Evolutionary conservation across 1,140 invertebrate species (phyloP).

Genomic region (Reticulitermes speratus): DNA sequence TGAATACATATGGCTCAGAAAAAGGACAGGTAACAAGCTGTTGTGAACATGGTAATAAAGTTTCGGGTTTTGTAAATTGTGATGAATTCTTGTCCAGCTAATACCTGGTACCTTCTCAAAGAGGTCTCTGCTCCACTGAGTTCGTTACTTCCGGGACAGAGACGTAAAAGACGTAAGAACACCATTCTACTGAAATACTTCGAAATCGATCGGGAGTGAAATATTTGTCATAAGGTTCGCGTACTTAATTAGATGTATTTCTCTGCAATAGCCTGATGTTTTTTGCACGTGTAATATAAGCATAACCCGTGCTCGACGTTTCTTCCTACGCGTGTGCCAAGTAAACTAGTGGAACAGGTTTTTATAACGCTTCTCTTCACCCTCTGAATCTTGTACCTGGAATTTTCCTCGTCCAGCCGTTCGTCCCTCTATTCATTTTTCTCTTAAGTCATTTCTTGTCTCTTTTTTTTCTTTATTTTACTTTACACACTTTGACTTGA

Average conservation of each 20-base stretch:
- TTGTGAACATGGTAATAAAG: too few species aligned
- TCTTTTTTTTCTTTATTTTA: background rate
- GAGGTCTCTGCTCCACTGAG: too few species aligned
- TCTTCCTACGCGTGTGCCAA: slow-evolving; percentile 6
- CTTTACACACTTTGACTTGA: slow-evolving; percentile 11
- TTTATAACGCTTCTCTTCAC: background rate
- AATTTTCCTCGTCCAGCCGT: slow-evolving; percentile 10
- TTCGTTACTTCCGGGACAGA: too few species aligned
- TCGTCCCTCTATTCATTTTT: slow-evolving; percentile 5
- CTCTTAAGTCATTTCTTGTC: background rate
- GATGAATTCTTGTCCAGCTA: too few species aligned
- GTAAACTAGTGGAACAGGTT: background rate
- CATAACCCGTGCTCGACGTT: background rate
- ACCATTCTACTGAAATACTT: too few species aligned
- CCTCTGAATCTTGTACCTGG: background rate
- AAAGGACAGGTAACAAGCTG: too few species aligned
- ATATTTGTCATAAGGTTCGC: background rate
- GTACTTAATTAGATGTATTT: background rate
- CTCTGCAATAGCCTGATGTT: background rate
- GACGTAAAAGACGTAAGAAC: too few species aligned
- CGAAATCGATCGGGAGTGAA: too few species aligned
- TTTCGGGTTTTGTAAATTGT: too few species aligned
- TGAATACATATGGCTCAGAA: too few species aligned
- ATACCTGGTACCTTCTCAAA: too few species aligned
- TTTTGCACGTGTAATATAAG: background rate